Evolutionary conservation across 2,888 invertebrate genomes (phyloP), one percentile per base, ranked within the genome.

Genomic region (Micoletzkya japonica): DNA sequence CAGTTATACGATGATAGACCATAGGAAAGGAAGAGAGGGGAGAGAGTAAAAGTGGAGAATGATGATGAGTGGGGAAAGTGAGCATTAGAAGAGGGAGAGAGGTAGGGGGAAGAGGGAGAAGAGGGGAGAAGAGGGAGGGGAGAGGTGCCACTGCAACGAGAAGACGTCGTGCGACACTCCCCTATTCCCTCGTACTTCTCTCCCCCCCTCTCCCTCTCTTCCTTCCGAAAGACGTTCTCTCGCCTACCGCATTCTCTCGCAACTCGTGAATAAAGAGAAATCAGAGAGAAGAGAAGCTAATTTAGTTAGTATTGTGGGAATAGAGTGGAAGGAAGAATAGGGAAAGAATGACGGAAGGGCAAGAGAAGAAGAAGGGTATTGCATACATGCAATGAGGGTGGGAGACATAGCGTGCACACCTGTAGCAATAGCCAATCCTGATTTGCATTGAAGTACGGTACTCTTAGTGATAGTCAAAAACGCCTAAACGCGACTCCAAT

Each of bases 121-220:
- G 57, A 59, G 59, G 59, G 37, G 54, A 26, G 54, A 32, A 39
- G 30, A 17, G 67, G 36, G 32, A 54, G 20, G 30, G 67, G 54
- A 30, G 34, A 56, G 36, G 32, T 28, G 20, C n/a, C 36, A n/a
- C 14, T 10, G 56, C 49, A 20, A 24, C 32, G 26, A 67, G 30
- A 26, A 4, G 6, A 58, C 34, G 30, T 26, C 26, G 61, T 34
- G 36, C 30, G 30, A 34, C 26, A 36, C 37, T 26, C 34, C n/a
- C n/a, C n/a, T n/a, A n/a, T n/a, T n/a, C n/a, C n/a, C n/a, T n/a
- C n/a, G n/a, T n/a, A n/a, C n/a, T n/a, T n/a, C n/a, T n/a, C n/a
- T n/a, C n/a, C n/a, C n/a, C n/a, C n/a, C n/a, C n/a, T n/a, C n/a
- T n/a, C n/a, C n/a, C n/a, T n/a, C n/a, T n/a, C n/a, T n/a, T n/a